Evolutionary conservation across 2,113 vertebrate species (phyloP).

Genomic region (Vimba vimba): DNA sequence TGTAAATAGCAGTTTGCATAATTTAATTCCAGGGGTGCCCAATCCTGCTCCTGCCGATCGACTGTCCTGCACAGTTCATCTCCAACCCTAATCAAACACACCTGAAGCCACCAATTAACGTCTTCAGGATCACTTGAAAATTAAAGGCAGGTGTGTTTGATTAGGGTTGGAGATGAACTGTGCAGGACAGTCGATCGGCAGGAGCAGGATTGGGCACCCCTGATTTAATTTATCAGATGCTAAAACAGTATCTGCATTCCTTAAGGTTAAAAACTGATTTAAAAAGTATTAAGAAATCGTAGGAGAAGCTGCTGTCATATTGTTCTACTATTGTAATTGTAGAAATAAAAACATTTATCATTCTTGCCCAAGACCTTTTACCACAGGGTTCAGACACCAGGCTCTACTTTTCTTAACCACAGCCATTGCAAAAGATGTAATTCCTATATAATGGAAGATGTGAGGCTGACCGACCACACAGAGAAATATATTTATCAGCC

Average conservation of each 20-base stretch:
- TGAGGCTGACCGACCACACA: not conserved
- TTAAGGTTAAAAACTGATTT: not conserved
- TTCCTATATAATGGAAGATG: not conserved
- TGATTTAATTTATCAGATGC: not conserved
- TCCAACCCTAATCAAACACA: too few species aligned
- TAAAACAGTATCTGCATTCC: not conserved
- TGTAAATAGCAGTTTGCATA: not conserved
- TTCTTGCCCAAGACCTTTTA: slow-evolving; percentile 1
- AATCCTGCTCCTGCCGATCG: too few species aligned
- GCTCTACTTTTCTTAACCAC: slow-evolving; percentile 5
- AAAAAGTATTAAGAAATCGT: not conserved
- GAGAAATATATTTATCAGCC: not conserved
- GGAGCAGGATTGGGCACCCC: too few species aligned
- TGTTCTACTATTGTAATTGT: not conserved
- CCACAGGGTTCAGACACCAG: not conserved
- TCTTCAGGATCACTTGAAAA: too few species aligned
- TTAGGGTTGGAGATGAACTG: too few species aligned
- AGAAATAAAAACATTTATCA: slow-evolving; percentile 35
- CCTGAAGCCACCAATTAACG: too few species aligned
- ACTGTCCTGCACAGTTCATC: too few species aligned
- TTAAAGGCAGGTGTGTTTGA: too few species aligned
- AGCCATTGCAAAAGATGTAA: not conserved
- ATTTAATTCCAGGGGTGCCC: too few species aligned
- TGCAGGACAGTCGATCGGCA: too few species aligned
- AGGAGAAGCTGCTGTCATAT: not conserved